Evolutionary conservation across 92 coral and sea anemone genomes (phyloP), one percentile per base, ranked within the genome.

Genomic region (Epizoanthus stellaris): DNA sequence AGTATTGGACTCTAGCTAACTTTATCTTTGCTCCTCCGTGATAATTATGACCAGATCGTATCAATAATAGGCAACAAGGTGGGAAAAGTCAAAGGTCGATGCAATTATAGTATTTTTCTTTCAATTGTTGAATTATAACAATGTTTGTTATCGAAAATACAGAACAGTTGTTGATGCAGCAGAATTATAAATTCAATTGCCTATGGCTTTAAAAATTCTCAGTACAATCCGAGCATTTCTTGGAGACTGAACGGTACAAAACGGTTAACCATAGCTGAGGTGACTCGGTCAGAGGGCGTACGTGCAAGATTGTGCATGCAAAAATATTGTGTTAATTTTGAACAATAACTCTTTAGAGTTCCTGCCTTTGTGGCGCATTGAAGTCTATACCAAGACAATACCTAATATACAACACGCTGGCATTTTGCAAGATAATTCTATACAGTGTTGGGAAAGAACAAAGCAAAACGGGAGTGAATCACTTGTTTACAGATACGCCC

Each of bases 401-500:
- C 17, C 57, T 15, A 40, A 36, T 17, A n/a, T 77, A 77, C 36
- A 38, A 40, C 57, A 77, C 63, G 82, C 70, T 60, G 70, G 11
- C 70, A 6, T 60, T 77, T 36, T 61, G 63, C 70, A 62, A 61
- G 45, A 17, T 4, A 77, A 61, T 39, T 49, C 20, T 77, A 19
- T 19, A 58, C 70, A 61, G 17, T 40, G 11, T 39, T 21, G 82
- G 14, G 54, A 19, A 1, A 10, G 58, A 77, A 34, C 82, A 77
- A 77, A 77, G 36, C 36, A 30, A 39, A 17, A 34, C 59, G 60
- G 67, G 6, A 12, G 57, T 17, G 12, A 59, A 43, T 76, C 40
- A 9, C 11, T 77, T 77, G 70, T 77, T 77, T 61, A 59, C 2
- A 16, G 23, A n/a, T 61, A 52, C 69, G 34, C 82, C 82, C 52